Conservation (phyloP, 1,140 invertebrate species). For the Danaus melanippus region DNA sequence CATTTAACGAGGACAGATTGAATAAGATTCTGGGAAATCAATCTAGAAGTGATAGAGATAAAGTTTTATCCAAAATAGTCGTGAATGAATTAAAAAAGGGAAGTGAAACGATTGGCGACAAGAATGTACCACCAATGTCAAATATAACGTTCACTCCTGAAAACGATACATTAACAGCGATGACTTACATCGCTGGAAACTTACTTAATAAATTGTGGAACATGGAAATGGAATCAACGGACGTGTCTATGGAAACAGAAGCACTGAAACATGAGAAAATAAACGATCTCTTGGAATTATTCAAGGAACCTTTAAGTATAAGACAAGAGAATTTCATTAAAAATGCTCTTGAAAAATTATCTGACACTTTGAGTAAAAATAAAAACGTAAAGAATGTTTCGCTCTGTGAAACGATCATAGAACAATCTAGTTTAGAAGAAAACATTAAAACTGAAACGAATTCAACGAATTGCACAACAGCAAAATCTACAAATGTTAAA, state of each 20-base stretch:
- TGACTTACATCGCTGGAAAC: constrained; percentile 62
- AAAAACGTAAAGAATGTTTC: constrained; percentile 43
- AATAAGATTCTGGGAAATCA: constrained; percentile 39
- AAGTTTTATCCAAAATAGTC: constrained; percentile 48
- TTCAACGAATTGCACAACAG: constrained; percentile 16
- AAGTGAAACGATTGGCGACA: constrained; percentile 48
- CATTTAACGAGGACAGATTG: constrained; percentile 26
- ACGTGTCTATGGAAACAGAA: constrained; percentile 42
- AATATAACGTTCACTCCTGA: constrained; percentile 62
- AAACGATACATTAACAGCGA: constrained; percentile 58
- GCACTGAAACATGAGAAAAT: constrained; percentile 58
- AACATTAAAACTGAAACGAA: constrained; percentile 14
- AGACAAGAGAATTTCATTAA: constrained; percentile 58
- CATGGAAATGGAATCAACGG: constrained; percentile 46
- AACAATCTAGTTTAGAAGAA: constrained; percentile 15
- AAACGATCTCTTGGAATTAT: constrained; percentile 49
- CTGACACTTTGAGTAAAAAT: constrained; percentile 38
- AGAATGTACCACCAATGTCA: constrained; percentile 38
- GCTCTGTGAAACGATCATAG: constrained; percentile 41
- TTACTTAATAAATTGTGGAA: constrained; percentile 58
- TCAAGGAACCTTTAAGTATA: constrained; percentile 55
- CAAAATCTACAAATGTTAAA: constrained; percentile 6
- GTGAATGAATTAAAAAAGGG: constrained; percentile 54
- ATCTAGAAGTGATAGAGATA: constrained; percentile 42
- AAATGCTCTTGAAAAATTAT: constrained; percentile 49